These are phyloP conservation scores for Phainopepla nitens DNA, from an alignment of 2,113 vertebrate genomes.

Conservation along the genomic window DNA sequence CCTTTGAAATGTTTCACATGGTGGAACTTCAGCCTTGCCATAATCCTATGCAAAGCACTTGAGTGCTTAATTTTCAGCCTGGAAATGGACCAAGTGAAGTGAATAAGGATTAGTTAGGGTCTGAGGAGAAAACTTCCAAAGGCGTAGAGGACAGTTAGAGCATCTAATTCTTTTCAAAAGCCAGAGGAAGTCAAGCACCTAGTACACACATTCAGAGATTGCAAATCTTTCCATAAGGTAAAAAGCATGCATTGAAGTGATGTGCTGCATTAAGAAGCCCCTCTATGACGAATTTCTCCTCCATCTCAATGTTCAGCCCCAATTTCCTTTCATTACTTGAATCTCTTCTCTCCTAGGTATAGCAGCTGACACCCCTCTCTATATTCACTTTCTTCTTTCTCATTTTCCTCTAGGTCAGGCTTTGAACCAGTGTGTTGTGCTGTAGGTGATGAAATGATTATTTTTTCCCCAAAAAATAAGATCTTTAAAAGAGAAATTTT, in stretches of 20 bases:
- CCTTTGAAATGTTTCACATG: neutral
- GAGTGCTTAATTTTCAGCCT: slow-evolving; percentile 20
- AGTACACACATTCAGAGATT: neutral
- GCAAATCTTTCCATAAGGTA: neutral
- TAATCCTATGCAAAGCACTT: slow-evolving; percentile 12
- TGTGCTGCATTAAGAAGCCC: neutral
- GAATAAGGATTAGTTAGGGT: slow-evolving; percentile 16
- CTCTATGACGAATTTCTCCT: neutral
- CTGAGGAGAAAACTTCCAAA: neutral
- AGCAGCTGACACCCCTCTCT: neutral
- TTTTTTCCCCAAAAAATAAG: neutral
- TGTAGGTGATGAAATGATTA: neutral
- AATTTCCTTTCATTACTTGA: slow-evolving; percentile 23
- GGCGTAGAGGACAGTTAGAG: neutral
- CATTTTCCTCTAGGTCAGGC: slow-evolving; percentile 19
- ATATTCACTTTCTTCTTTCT: slow-evolving; percentile 10
- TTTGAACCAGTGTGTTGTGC: neutral
- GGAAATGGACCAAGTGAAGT: slow-evolving; percentile 22
- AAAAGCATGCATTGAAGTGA: neutral
- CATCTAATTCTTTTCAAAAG: neutral
- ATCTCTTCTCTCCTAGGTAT: neutral
- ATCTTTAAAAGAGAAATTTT: neutral
- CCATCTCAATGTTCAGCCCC: neutral
- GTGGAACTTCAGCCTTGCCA: neutral
- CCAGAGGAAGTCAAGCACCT: neutral